phyloP scores from a whole-genome alignment of 2,113 vertebrate species.

The Aplodontia rufa region DNA sequence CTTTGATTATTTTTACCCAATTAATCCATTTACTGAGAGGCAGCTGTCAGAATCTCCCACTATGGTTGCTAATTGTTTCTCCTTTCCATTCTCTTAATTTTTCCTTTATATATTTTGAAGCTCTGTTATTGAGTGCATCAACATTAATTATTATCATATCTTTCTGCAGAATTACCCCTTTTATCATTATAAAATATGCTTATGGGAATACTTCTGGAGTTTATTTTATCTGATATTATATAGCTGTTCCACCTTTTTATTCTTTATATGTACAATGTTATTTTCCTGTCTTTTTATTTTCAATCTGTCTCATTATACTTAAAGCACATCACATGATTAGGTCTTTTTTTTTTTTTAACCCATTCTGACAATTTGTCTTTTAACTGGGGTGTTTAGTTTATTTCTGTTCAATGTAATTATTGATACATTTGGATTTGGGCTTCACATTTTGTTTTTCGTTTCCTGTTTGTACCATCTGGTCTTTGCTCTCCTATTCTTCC shows the following conservation, averaged over 20 bases:
- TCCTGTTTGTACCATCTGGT: background rate
- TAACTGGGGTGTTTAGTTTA: background rate
- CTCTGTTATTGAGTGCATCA: background rate
- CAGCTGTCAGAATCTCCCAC: background rate
- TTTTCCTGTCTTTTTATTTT: background rate
- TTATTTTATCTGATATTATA: background rate
- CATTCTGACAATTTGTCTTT: background rate
- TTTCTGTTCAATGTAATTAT: background rate
- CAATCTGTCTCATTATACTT: background rate
- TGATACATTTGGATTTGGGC: background rate
- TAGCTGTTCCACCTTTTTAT: background rate
- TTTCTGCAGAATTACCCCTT: background rate
- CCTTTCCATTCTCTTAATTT: background rate
- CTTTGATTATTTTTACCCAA: background rate
- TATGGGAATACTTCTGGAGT: background rate
- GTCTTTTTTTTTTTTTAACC: background rate
- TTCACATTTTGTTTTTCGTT: background rate
- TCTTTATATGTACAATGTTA: background rate
- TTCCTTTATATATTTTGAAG: slow-evolving; percentile 17
- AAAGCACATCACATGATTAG: background rate
- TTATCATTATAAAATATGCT: background rate
- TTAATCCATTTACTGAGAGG: background rate
- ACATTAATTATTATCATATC: background rate
- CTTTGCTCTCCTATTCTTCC: background rate
- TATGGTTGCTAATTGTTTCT: background rate